Evolutionary conservation across 2,113 vertebrate genomes (phyloP), one percentile per base, ranked within the genome.

Genomic region (Coreoperca whiteheadi): DNA sequence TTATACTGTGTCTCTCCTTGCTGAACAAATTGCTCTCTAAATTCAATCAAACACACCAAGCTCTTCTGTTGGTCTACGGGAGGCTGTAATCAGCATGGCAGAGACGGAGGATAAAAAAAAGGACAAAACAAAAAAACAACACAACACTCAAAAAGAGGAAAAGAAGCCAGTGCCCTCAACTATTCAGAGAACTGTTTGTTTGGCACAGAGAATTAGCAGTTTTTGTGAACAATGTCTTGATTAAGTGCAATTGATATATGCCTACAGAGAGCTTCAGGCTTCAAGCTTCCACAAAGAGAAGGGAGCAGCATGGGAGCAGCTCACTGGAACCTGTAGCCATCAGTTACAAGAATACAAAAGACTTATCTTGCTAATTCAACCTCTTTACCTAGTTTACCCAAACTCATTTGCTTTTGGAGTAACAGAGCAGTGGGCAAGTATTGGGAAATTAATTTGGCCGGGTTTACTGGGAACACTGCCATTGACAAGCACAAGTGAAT

Each of bases 21-120:
- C 90, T 78, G 79, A 88, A 92, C 83, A 93, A 93, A 93, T 93
- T 93, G 89, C 89, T 92, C 88, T 85, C 86, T 88, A 92, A 92
- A 92, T 91, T 93, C 89, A 92, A 88, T 92, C 91, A 92, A 90
- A 92, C 81, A 78, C 73, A 74, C 87, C 37, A 68, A 78, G 75
- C 81, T 78, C 82, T 84, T 81, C 46, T 77, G 74, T 50, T 79
- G 79, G 70, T 89, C 79, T 75, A 74, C 25, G 14, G 78, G 86
- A 92, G 83, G 70, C 79, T 81, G 83, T 89, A 88, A 91, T 93
- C 90, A 90, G 84, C 16, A 4, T 60, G 39, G 54, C 39, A 15
- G 74, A 64, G 64, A 71, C 71, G 59, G 59, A 59, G 78, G 79
- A 85, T 71, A 53, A 77, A 70, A 74, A 53, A 77, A 79, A 25